Base-by-base conservation (phyloP, 2,113 vertebrate species). In the Clarias magur region DNA sequence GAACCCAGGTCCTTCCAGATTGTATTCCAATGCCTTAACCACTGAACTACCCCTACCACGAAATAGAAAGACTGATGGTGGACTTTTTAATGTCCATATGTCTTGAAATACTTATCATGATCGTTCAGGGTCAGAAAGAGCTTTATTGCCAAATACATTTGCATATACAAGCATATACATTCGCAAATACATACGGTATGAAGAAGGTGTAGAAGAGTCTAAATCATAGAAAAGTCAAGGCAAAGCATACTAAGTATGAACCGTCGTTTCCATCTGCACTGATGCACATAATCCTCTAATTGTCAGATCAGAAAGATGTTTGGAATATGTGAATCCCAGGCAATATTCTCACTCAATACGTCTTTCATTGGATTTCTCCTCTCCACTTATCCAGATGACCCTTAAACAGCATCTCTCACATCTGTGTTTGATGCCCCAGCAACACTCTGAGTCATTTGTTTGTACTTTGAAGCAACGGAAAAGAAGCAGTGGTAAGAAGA, bases 401-500 rank as follows among this genome's bases (percentile, higher is more conserved):
- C 84, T 59, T 30, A 65, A 68, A 59, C 57, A 79, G 54, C 59
- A n/a, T 80, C 65, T 30, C 48, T 67, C 73, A 60, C 70, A 84
- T 83, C 75, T 84, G 59, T 62, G 67, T 59, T 34, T 54, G 0
- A 56, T 68, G 65, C 48, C 89, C 48, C 54, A n/a, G 81, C 84
- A 90, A 90, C 84, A 53, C 56, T 10, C 72, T 75, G 57, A 75
- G 85, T 12, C 82, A 56, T 78, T 73, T 86, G 38, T 85, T 82
- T 89, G 70, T 85, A 70, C 56, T 63, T 68, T 80, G 34, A 78
- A 82, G 80, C 59, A 48, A 86, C 30, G 78, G 34, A 84, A 75
- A 88, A 80, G 59, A n/a, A 65, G 80, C 48, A 73, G 83, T 57
- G 19, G 86, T 34, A 54, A 27, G 30, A 75, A 65, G 30, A 21